Conservation (phyloP, 2,888 invertebrate genomes). For the Himalopsyche tibetana region DNA sequence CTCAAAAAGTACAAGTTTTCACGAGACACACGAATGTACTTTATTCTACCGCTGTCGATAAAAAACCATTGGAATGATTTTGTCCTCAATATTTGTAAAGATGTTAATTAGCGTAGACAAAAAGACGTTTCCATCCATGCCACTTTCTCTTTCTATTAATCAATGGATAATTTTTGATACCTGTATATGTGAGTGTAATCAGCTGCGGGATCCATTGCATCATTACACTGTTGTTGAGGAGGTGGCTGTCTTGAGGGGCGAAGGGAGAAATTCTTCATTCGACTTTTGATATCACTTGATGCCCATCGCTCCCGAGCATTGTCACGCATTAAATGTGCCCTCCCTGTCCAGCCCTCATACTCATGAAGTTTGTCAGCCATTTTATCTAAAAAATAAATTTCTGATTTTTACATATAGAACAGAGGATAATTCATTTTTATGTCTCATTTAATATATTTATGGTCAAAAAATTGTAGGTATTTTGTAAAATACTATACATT, state of each 20-base stretch:
- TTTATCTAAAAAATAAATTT: constrained; percentile 60
- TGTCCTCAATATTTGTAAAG: no score
- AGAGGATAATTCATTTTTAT: no score
- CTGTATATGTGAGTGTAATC: constrained; percentile 83
- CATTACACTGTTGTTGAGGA: constrained; percentile 57
- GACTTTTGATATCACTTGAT: constrained; percentile 1
- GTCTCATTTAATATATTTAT: no score
- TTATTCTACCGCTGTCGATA: no score
- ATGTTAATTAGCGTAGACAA: background rate
- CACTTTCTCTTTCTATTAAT: background rate
- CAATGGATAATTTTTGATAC: constrained; percentile 69
- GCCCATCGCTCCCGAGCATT: constrained; percentile 80
- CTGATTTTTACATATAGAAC: no score
- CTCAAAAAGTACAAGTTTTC: no score
- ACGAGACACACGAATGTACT: no score
- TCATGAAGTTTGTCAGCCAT: constrained; percentile 89
- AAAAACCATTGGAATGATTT: no score
- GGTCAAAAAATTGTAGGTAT: no score
- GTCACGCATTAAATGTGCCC: constrained; percentile 83
- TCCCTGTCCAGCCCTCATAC: constrained; percentile 86
- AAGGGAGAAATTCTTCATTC: constrained; percentile 73
- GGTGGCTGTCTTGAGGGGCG: constrained; percentile 67
- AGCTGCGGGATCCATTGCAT: constrained; percentile 69
- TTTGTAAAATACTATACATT: no score
- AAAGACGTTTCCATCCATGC: background rate